Percentiles rank a stretch among this genome's conserved stretches.
phyloP scores from a whole-genome alignment of 2,113 vertebrate genomes.

The Cacatua alba region DNA sequence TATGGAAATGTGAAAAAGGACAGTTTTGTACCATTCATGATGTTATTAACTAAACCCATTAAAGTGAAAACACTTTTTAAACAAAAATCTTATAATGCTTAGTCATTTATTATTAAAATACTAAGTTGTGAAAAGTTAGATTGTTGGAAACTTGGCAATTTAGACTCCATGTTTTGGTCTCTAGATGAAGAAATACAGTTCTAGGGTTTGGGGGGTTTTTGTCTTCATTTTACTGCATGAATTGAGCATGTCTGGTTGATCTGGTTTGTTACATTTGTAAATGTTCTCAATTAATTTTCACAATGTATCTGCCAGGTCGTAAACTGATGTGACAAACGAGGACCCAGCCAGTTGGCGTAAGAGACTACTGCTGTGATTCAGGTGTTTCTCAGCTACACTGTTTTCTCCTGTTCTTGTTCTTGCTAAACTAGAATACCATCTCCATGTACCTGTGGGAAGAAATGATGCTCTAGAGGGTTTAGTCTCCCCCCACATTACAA shows the following conservation, averaged over 20 bases:
- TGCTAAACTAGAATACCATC: background rate
- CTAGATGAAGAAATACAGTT: background rate
- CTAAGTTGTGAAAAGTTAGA: background rate
- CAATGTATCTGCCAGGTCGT: background rate
- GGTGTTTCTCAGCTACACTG: background rate
- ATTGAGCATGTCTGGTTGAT: background rate
- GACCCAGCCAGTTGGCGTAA: background rate
- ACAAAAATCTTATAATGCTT: slow-evolving; percentile 74
- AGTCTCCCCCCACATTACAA: background rate
- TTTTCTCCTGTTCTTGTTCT: background rate
- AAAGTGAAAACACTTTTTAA: slow-evolving; percentile 81
- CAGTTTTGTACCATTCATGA: slow-evolving; percentile 82
- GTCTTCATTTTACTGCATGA: background rate
- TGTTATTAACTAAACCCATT: slow-evolving; percentile 84
- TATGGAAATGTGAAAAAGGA: slow-evolving; percentile 81
- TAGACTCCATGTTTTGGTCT: background rate
- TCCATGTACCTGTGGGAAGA: background rate
- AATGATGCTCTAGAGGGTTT: background rate
- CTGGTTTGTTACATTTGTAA: background rate
- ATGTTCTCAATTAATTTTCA: background rate
- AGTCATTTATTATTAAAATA: slow-evolving; percentile 54
- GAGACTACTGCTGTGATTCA: background rate
- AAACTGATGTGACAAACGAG: background rate
- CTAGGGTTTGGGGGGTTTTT: background rate
- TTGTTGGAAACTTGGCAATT: background rate